Evolutionary conservation across 2,113 vertebrate species (phyloP).

Genomic region (Brachyistius frenatus): DNA sequence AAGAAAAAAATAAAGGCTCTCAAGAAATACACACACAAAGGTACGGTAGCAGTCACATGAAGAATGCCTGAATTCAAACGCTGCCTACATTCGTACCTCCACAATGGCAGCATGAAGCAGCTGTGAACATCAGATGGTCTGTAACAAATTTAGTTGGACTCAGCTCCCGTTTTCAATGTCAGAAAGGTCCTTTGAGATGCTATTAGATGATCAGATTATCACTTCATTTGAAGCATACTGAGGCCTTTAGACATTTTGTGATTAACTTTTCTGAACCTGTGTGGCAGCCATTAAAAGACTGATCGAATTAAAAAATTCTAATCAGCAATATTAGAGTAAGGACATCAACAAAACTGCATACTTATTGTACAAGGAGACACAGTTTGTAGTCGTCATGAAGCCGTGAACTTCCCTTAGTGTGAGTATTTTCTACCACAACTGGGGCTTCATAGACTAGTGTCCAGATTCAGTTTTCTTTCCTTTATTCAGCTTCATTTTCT

Average conservation of each 20-base stretch:
- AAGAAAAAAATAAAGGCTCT: no score
- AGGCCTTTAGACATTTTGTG: constrained; percentile 1
- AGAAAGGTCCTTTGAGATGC: neutral
- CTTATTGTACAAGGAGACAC: neutral
- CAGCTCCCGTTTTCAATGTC: neutral
- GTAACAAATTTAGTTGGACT: neutral
- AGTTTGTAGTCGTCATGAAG: neutral
- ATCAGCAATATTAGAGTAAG: neutral
- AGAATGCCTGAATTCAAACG: no score
- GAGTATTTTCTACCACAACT: constrained; percentile 40
- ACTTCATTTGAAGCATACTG: constrained; percentile 48
- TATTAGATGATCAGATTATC: neutral
- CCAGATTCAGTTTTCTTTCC: neutral
- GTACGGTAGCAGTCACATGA: no score
- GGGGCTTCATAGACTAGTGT: constrained; percentile 4
- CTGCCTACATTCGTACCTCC: no score
- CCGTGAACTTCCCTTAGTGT: constrained; percentile 16
- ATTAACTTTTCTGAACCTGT: neutral
- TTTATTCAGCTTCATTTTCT: constrained; percentile 45
- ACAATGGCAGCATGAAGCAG: no score
- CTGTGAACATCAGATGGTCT: no score
- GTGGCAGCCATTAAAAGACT: neutral
- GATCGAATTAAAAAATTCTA: no score
- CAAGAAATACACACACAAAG: no score
- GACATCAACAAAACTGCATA: neutral